phyloP scores from a whole-genome alignment of 2,888 invertebrate genomes.

The Stenotaenia linearis region DNA sequence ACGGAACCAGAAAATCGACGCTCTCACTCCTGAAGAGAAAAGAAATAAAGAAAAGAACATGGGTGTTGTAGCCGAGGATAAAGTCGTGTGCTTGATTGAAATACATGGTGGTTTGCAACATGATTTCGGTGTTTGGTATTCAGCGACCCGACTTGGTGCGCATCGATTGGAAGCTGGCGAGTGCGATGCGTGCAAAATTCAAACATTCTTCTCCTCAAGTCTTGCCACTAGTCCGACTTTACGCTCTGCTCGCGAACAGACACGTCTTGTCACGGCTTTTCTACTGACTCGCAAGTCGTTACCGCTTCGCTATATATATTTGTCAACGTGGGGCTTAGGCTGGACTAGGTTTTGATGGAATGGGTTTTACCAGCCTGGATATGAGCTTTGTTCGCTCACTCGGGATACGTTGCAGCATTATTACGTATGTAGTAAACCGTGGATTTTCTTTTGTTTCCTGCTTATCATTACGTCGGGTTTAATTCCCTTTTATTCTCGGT shows the following conservation, averaged over 20 bases:
- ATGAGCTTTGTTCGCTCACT: constrained; percentile 16
- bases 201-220: not conserved
- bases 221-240: not conserved
- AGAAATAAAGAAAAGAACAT: not conserved
- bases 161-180: constrained; percentile 8
- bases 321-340: not conserved
- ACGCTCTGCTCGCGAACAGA: constrained; percentile 7
- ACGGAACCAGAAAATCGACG: not conserved
- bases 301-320: constrained; percentile 5
- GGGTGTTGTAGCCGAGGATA: not conserved
- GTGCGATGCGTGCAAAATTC: not conserved
- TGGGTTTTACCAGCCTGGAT: constrained; percentile 12
- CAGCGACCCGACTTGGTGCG: not conserved
- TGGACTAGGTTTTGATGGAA: constrained; percentile 17
- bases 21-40: not conserved
- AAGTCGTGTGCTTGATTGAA: constrained; percentile 16
- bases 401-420: not conserved
- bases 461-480: not conserved
- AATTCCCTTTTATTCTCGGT: not conserved
- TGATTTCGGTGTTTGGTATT: constrained; percentile 17
- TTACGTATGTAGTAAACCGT: not conserved
- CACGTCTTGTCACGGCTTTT: constrained; percentile 4
- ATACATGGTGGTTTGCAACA: constrained; percentile 6
- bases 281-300: not conserved
- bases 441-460: not conserved